phyloP scores from a whole-genome alignment of 2,797 vertebrate genomes.

The Schizothorax lantsangensis region DNA sequence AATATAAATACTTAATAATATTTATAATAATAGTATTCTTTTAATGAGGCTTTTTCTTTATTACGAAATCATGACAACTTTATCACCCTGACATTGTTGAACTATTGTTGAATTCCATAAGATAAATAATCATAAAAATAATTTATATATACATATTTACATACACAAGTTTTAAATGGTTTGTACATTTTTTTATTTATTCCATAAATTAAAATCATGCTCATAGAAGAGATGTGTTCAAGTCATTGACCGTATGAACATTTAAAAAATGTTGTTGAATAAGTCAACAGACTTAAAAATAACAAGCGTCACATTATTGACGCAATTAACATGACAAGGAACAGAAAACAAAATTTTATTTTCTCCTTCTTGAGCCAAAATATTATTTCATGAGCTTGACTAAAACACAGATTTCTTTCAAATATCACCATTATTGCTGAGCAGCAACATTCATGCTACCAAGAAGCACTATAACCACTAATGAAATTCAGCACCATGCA shows the following conservation, averaged over 20 bases:
- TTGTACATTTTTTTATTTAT: background rate
- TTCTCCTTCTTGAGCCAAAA: background rate
- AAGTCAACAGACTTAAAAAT: background rate
- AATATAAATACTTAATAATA: background rate
- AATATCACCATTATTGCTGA: constrained; percentile 10
- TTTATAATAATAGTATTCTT: background rate
- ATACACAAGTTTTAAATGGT: background rate
- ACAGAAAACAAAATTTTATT: background rate
- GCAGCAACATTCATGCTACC: background rate
- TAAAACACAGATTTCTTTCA: constrained; percentile 7
- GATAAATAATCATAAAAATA: background rate
- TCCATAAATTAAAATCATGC: background rate
- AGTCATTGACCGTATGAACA: background rate
- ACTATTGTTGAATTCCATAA: background rate
- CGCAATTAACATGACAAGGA: background rate
- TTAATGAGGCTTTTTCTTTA: background rate
- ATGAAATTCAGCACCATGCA: constrained; percentile 81
- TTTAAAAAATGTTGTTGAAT: background rate
- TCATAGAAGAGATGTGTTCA: background rate
- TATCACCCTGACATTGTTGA: background rate
- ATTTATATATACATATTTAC: background rate
- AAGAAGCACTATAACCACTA: constrained; percentile 59
- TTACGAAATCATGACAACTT: background rate
- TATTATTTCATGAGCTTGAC: constrained; percentile 8
- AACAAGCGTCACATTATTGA: background rate